A percentile compares a stretch with the other conserved stretches of the same genome.
These are phyloP conservation scores for Hypotaenidia okinawae DNA, from an alignment of 2,797 vertebrate species.

Conservation along the genomic window DNA sequence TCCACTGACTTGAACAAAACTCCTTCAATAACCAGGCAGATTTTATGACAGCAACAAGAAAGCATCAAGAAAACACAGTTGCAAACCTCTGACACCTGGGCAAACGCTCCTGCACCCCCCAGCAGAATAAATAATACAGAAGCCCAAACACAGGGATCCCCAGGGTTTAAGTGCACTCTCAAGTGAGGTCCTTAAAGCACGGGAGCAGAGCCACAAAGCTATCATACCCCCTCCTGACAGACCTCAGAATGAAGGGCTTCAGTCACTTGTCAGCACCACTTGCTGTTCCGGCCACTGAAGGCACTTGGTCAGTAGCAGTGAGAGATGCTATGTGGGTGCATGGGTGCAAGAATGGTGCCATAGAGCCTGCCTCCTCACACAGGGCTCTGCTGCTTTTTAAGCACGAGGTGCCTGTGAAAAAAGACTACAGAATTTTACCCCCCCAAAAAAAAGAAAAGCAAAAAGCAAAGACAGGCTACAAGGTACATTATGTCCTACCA, in stretches of 20 bases:
- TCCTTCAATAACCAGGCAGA: background rate
- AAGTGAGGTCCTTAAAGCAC: background rate
- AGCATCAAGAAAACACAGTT: background rate
- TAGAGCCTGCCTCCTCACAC: background rate
- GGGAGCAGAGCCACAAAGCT: background rate
- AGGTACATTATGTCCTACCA: background rate
- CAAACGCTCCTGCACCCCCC: background rate
- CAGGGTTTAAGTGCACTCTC: background rate
- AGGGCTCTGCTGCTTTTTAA: background rate
- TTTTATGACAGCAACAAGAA: background rate
- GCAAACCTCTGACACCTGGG: background rate
- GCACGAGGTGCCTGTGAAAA: background rate
- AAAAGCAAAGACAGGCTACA: background rate
- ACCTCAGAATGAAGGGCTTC: background rate
- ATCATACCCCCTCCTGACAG: background rate
- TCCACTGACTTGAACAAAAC: background rate
- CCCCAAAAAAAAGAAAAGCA: too few species aligned
- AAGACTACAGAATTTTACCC: background rate
- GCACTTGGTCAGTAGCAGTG: background rate
- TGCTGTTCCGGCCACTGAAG: background rate
- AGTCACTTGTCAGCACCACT: background rate
- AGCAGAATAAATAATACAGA: background rate
- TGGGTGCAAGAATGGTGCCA: fast-evolving
- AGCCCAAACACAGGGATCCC: background rate
- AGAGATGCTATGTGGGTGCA: fast-evolving